A percentile compares a stretch with the other conserved stretches of the same genome.
Conservation (phyloP, 2,888 invertebrate species). For the Drosophila macrospina region DNA sequence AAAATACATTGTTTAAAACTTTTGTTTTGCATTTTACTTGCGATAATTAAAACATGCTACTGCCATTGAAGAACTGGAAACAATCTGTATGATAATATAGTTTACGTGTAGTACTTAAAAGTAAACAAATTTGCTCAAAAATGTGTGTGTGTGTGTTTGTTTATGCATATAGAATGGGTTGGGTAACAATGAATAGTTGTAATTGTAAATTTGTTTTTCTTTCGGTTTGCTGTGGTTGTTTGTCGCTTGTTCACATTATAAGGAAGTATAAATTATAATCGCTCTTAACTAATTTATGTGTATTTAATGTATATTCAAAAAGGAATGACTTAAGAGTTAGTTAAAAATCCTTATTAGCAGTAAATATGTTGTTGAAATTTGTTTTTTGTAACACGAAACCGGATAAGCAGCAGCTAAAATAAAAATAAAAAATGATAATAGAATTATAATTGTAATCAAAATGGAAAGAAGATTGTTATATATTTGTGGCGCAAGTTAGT, state of each 20-base stretch:
- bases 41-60: slow-evolving; percentile 58
- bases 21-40: slow-evolving; percentile 51
- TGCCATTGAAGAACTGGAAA: slow-evolving; percentile 64
- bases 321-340: slow-evolving; percentile 82
- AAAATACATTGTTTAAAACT: slow-evolving; percentile 49
- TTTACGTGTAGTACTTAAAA: slow-evolving; percentile 45
- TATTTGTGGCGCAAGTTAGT: slow-evolving; percentile 30
- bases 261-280: slow-evolving; percentile 49
- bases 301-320: slow-evolving; percentile 59
- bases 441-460: slow-evolving; percentile 7
- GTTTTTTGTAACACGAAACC: slow-evolving; percentile 59
- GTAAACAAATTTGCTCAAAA: slow-evolving; percentile 54
- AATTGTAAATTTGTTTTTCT: background rate
- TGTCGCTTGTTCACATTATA: slow-evolving; percentile 28
- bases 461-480: slow-evolving; percentile 9
- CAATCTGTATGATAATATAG: slow-evolving; percentile 45
- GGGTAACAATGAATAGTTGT: slow-evolving; percentile 68
- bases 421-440: slow-evolving; percentile 2
- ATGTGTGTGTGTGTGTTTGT: background rate
- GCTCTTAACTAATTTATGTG: slow-evolving; percentile 70
- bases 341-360: slow-evolving; percentile 77
- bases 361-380: slow-evolving; percentile 46
- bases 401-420: slow-evolving; percentile 40
- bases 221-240: background rate
- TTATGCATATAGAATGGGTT: slow-evolving; percentile 23